These are phyloP conservation scores for Thamnophis elegans DNA, from an alignment of 2,797 vertebrate genomes.

Conservation along the genomic window DNA sequence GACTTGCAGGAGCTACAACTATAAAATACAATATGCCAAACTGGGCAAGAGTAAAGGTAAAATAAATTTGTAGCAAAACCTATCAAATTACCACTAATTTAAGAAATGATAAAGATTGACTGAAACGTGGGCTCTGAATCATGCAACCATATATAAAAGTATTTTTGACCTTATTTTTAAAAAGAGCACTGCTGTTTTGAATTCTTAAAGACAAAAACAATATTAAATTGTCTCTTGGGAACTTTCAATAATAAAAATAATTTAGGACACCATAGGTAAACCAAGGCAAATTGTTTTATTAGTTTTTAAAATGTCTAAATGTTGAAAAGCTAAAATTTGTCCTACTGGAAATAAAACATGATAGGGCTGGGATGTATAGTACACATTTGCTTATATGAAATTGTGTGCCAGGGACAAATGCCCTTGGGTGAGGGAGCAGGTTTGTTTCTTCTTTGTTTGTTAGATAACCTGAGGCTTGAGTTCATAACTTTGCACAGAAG, in stretches of 20 bases:
- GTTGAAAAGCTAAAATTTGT: background rate
- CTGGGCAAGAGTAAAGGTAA: background rate
- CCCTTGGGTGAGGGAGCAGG: background rate
- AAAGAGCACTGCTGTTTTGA: background rate
- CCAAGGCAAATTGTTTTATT: background rate
- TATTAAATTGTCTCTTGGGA: background rate
- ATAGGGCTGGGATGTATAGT: background rate
- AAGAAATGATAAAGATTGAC: background rate
- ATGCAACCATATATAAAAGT: background rate
- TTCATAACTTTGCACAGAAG: conserved; percentile 19
- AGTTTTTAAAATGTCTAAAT: background rate
- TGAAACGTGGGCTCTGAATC: background rate
- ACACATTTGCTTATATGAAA: background rate
- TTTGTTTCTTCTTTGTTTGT: background rate
- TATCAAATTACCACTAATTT: background rate
- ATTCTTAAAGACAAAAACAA: background rate
- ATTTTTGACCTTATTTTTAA: background rate
- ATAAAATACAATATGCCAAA: background rate
- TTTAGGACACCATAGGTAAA: background rate
- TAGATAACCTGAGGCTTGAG: background rate
- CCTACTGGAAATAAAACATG: background rate
- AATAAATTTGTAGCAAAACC: background rate
- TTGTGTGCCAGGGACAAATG: background rate
- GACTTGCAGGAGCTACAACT: background rate
- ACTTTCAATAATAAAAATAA: background rate